Evolutionary conservation across 2,797 vertebrate species (phyloP).

Genomic region (Gymnothorax reevesii): DNA sequence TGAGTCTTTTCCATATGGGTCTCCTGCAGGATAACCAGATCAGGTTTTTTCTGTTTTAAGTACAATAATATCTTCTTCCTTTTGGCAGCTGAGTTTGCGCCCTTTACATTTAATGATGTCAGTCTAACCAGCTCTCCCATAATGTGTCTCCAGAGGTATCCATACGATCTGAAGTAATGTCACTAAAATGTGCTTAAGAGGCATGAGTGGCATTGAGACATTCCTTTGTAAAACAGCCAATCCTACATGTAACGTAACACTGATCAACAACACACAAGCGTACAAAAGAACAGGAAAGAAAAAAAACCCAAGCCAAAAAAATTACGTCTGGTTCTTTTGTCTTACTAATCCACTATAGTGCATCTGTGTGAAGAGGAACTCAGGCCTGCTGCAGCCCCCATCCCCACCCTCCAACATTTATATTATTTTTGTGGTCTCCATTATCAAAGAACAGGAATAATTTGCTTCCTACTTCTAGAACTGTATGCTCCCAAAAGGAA

Average conservation of each 20-base stretch:
- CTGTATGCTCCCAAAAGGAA: too few species aligned
- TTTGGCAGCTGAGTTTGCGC: not conserved
- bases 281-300: not conserved
- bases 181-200: too few species aligned
- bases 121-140: not conserved
- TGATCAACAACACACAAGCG: not conserved
- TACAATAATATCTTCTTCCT: not conserved
- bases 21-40: not conserved
- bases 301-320: not conserved
- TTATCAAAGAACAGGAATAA: too few species aligned
- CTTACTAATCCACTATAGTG: not conserved
- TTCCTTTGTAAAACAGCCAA: too few species aligned
- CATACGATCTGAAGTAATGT: not conserved
- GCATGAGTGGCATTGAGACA: too few species aligned
- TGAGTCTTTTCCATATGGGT: not conserved
- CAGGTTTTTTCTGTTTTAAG: conserved; percentile 2
- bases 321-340: not conserved
- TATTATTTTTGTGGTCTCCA: too few species aligned
- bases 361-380: too few species aligned
- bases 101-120: not conserved
- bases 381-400: too few species aligned
- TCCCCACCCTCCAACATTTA: too few species aligned
- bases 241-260: too few species aligned
- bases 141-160: not conserved
- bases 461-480: too few species aligned